Evolutionary conservation across 2,888 invertebrate genomes (phyloP), one percentile per base, ranked within the genome.

Genomic region (Lasius platythorax): DNA sequence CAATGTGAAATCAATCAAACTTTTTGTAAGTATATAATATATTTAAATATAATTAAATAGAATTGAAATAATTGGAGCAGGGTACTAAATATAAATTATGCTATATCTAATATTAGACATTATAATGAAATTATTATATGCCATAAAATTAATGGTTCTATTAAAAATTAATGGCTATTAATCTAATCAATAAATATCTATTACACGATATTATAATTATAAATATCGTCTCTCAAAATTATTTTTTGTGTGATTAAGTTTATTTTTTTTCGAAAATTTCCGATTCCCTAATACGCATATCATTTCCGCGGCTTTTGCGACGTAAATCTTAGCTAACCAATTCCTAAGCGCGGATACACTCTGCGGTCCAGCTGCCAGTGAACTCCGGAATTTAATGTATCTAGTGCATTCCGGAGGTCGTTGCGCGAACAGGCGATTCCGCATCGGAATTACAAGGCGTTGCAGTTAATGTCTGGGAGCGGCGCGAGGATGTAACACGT

Each of bases 321-420:
- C 12, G 53, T 67, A 76, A 67, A 76, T 76, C 76, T 76, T 76
- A 53, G 28, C 76, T 18, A 76, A 67, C 53, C 66, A 76, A 37
- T 40, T 53, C 28, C 53, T 53, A 53, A 67, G 37, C 53, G 28
- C 53, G 30, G 53, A 50, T 67, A 76, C 66, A 76, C 18, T 67
- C 53, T 40, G 76, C 66, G 53, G 66, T 53, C 53, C 76, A 67
- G 76, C 67, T 76, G 76, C 53, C 66, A 76, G 76, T 28, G 46
- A 76, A 67, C 76, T 76, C 50, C 76, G 53, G 76, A 76, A 76
- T 76, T 76, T 76, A 76, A 76, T 76, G 76, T 76, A 76, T 76
- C 78, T 30, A 58, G 68, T 58, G 56, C 78, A 78, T 78, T 78
- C 78, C 78, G 78, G 68, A 68, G 78, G 68, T 68, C 74, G 73